These are phyloP conservation scores for Drosophila rufa DNA, from an alignment of 1,140 invertebrate genomes.

Conservation along the genomic window DNA sequence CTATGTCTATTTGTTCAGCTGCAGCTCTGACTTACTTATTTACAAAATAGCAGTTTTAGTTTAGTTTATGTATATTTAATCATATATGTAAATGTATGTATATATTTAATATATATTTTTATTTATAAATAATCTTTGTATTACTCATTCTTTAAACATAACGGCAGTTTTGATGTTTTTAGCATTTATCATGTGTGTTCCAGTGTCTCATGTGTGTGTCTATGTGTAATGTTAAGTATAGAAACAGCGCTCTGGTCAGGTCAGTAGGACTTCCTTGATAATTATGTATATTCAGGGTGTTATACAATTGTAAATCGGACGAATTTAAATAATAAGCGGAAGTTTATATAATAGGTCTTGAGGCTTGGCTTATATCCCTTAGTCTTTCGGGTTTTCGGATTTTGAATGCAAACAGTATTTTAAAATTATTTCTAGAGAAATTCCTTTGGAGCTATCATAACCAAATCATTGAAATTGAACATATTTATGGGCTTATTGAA, in stretches of 20 bases:
- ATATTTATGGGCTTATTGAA: neutral
- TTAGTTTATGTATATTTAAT: conserved; percentile 70
- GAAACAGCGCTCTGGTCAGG: conserved; percentile 21
- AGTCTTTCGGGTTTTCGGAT: neutral
- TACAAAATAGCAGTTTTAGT: conserved; percentile 77
- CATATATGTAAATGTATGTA: conserved; percentile 62
- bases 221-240: conserved; percentile 49
- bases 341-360: neutral
- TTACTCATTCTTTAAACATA: conserved; percentile 81
- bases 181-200: conserved; percentile 59
- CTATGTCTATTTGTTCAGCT: conserved; percentile 76
- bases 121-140: conserved; percentile 67
- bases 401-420: neutral
- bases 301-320: neutral
- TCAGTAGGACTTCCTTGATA: neutral
- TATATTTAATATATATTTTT: conserved; percentile 60
- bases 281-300: too few relatives aligned
- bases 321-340: neutral
- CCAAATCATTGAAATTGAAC: too few relatives aligned
- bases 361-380: neutral
- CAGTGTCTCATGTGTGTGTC: conserved; percentile 34
- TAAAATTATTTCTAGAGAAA: too few relatives aligned
- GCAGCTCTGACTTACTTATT: conserved; percentile 76
- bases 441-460: neutral
- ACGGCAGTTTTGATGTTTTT: conserved; percentile 83